These are phyloP conservation scores for Brevimyrus niger DNA, from an alignment of 2,113 vertebrate species.

Conservation along the genomic window DNA sequence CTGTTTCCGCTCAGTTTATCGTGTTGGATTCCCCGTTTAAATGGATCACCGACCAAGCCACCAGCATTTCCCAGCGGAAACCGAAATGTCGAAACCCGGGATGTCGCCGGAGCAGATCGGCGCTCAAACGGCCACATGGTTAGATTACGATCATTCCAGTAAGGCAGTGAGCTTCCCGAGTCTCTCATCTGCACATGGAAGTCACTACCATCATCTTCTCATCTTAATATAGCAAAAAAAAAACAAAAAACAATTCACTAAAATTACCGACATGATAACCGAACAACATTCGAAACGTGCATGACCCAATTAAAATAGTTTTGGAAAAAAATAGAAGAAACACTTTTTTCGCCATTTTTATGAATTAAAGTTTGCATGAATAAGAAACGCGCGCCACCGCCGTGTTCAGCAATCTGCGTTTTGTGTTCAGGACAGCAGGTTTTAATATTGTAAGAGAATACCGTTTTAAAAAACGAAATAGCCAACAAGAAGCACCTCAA, in stretches of 20 bases:
- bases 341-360: background rate
- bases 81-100: background rate
- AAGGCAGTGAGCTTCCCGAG: background rate
- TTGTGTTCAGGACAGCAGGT: background rate
- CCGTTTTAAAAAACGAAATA: background rate
- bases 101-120: background rate
- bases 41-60: background rate
- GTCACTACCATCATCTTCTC: background rate
- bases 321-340: background rate
- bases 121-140: background rate
- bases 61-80: background rate
- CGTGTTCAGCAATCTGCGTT: background rate
- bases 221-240: background rate
- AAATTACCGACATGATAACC: background rate
- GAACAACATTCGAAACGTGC: background rate
- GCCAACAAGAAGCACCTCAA: background rate
- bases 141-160: background rate
- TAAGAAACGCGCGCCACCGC: background rate
- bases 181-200: background rate
- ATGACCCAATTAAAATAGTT: background rate
- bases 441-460: background rate
- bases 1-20: background rate
- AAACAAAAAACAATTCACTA: background rate
- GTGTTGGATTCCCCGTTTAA: background rate
- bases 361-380: background rate